Conservation (phyloP, 2,888 invertebrate species). For the Agriotes lineatus region DNA sequence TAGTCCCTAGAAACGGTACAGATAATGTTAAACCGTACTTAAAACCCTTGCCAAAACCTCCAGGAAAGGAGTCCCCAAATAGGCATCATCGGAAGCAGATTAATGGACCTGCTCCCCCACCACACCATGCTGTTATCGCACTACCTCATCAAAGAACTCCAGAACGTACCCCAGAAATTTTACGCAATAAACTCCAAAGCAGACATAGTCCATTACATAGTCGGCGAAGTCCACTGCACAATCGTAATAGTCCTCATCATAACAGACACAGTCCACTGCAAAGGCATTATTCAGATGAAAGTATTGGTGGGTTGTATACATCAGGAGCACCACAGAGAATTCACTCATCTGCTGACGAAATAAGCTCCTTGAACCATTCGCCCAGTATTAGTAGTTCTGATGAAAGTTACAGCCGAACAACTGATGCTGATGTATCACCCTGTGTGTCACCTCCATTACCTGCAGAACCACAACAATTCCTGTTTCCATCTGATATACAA, state of each 20-base stretch:
- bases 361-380: constrained; percentile 84
- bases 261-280: constrained; percentile 68
- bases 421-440: constrained; percentile 76
- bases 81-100: constrained; percentile 58
- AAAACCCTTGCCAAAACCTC: constrained; percentile 72
- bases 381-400: constrained; percentile 88
- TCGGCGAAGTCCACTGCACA: constrained; percentile 59
- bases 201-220: constrained; percentile 57
- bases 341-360: constrained; percentile 86
- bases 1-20: constrained; percentile 47
- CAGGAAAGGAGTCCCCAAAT: constrained; percentile 66
- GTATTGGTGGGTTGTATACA: constrained; percentile 67
- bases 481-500: constrained; percentile 75
- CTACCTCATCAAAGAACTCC: constrained; percentile 55
- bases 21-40: constrained; percentile 67
- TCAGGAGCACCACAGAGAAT: constrained; percentile 69
- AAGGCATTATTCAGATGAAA: constrained; percentile 77
- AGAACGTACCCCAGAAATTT: constrained; percentile 58
- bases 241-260: constrained; percentile 60
- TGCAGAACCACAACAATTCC: constrained; percentile 70
- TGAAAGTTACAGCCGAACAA: constrained; percentile 86
- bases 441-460: constrained; percentile 67
- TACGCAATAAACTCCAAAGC: constrained; percentile 60
- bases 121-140: constrained; percentile 54
- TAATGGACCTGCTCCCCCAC: constrained; percentile 53